Evolutionary conservation across 2,113 vertebrate genomes (phyloP).

Genomic region (Aptenodytes forsteri): DNA sequence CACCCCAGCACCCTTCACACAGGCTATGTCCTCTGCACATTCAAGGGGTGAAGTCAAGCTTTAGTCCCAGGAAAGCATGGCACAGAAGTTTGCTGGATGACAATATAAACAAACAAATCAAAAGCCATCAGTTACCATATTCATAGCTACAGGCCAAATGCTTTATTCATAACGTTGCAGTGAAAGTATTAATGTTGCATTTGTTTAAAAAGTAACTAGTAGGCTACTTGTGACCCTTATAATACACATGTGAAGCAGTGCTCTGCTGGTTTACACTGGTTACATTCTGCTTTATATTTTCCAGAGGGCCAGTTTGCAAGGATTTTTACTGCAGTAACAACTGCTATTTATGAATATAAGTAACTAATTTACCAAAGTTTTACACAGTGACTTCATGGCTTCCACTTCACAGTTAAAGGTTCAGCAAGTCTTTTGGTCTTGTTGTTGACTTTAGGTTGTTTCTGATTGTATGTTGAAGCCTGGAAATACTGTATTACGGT

Average conservation of each 20-base stretch:
- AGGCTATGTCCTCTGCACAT: accelerated
- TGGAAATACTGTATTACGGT: not conserved
- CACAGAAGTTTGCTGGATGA: not conserved
- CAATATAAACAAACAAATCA: not conserved
- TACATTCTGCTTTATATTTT: constrained; percentile 60
- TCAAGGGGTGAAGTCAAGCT: not conserved
- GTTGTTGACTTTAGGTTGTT: not conserved
- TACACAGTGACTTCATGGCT: constrained; percentile 3
- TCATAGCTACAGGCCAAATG: constrained; percentile 58
- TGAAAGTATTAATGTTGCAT: constrained; percentile 82
- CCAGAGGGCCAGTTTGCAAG: constrained; percentile 48
- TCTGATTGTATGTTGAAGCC: not conserved
- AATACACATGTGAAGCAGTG: constrained; percentile 65
- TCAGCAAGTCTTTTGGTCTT: not conserved
- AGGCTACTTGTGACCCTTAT: constrained; percentile 75
- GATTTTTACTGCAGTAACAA: constrained; percentile 10
- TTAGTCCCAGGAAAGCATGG: not conserved
- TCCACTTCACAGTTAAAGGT: constrained; percentile 25
- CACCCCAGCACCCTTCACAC: not conserved
- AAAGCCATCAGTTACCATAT: not conserved
- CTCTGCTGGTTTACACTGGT: constrained; percentile 71
- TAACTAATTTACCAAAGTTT: constrained; percentile 74
- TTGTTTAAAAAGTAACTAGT: constrained; percentile 88
- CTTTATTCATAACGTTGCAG: constrained; percentile 67
- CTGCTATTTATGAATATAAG: constrained; percentile 56